phyloP scores from a whole-genome alignment of 2,888 invertebrate genomes.

The Serripes groenlandicus region DNA sequence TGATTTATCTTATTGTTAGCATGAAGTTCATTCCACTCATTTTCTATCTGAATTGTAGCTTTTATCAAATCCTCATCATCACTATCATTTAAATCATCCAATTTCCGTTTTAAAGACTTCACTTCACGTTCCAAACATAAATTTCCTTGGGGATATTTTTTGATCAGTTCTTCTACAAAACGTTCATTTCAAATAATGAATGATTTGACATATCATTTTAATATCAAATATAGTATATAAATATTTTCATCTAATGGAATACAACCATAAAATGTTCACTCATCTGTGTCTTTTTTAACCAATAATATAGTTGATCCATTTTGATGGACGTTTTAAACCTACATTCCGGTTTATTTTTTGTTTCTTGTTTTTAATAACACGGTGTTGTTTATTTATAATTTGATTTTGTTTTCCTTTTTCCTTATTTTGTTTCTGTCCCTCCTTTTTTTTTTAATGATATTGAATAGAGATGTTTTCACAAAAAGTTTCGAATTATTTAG shows the following conservation, averaged over 20 bases:
- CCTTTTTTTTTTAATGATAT: not conserved
- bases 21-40: not conserved
- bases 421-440: too few relatives aligned
- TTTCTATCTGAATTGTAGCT: not conserved
- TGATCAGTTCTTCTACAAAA: not conserved
- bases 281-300: not conserved
- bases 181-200: not conserved
- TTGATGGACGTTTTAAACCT: too few relatives aligned
- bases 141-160: not conserved
- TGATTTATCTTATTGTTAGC: not conserved
- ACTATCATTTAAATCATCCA: constrained; percentile 14
- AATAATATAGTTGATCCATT: not conserved
- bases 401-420: not conserved
- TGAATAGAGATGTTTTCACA: not conserved
- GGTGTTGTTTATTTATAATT: not conserved
- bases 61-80: not conserved
- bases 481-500: not conserved
- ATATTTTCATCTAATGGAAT: too few relatives aligned
- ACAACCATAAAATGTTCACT: not conserved
- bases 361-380: not conserved
- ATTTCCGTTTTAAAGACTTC: constrained; percentile 15
- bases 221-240: too few relatives aligned
- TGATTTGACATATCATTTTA: not conserved
- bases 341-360: not conserved
- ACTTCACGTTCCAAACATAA: not conserved